phyloP scores from a whole-genome alignment of 2,797 vertebrate species.

The Erethizon dorsatum region DNA sequence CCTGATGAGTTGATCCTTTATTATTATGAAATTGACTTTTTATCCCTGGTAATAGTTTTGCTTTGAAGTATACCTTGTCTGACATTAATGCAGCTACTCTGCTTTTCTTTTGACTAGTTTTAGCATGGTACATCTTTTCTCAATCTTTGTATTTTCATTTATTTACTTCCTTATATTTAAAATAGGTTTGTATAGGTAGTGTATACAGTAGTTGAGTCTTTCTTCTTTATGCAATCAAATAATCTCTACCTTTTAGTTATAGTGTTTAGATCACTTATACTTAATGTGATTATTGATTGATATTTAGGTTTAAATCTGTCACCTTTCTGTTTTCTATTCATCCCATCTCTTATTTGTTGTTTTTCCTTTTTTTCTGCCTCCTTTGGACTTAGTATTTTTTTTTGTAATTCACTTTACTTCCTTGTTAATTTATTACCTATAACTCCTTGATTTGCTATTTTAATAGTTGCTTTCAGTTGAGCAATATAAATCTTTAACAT shows the following conservation, averaged over 20 bases:
- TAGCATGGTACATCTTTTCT: conserved; percentile 1
- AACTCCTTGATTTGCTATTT: conserved; percentile 43
- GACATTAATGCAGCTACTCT: not conserved
- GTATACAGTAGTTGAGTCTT: not conserved
- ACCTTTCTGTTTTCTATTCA: conserved; percentile 25
- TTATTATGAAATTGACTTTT: conserved; percentile 31
- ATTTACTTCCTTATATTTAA: conserved; percentile 67
- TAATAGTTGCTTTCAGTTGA: conserved; percentile 56
- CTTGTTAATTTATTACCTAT: conserved; percentile 10
- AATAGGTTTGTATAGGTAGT: not conserved
- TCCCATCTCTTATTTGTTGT: not conserved
- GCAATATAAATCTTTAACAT: conserved; percentile 32
- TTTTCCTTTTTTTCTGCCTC: not conserved
- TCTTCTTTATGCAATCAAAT: not conserved
- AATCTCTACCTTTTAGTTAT: conserved; percentile 19
- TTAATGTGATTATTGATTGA: conserved; percentile 40
- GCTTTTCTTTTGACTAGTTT: conserved; percentile 47
- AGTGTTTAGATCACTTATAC: not conserved
- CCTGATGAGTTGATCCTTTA: not conserved
- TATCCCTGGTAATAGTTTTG: not conserved
- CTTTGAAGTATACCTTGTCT: conserved; percentile 15
- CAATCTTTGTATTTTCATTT: not conserved
- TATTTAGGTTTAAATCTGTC: not conserved
- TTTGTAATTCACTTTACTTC: not conserved
- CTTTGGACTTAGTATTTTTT: not conserved